Conservation (phyloP, 2,113 vertebrate species). For the Anser brachyrhynchus region DNA sequence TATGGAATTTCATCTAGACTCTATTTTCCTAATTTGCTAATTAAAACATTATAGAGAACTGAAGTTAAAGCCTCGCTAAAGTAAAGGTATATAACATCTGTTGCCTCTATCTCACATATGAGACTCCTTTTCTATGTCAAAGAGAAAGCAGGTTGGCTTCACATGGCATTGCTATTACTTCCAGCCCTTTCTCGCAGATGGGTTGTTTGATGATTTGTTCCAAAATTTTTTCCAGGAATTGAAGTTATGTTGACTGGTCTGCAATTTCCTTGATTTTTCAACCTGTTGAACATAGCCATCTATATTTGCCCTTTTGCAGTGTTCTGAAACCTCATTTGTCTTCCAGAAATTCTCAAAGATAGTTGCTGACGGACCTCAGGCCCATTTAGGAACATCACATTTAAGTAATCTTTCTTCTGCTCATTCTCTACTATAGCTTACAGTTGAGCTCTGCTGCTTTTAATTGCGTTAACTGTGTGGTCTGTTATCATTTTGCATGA, state of each 20-base stretch:
- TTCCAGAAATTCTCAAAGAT: neutral
- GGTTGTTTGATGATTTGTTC: neutral
- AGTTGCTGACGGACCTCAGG: neutral
- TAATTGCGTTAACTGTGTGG: neutral
- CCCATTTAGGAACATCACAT: neutral
- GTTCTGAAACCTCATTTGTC: conserved; percentile 13
- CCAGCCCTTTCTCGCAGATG: conserved; percentile 21
- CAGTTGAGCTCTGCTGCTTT: neutral
- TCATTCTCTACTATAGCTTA: neutral
- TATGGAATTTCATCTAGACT: neutral
- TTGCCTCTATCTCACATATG: fast-evolving
- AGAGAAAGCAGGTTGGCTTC: conserved; percentile 24
- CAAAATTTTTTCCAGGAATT: neutral
- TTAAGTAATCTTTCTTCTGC: neutral
- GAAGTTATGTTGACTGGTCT: neutral
- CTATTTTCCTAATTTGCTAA: conserved; percentile 24
- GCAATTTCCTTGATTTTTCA: neutral
- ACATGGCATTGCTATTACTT: neutral
- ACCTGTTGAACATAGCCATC: neutral
- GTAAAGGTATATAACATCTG: conserved; percentile 29
- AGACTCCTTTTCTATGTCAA: neutral
- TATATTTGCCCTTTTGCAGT: neutral
- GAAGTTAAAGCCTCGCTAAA: neutral
- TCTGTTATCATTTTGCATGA: neutral
- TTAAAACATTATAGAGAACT: neutral